Base-by-base conservation (phyloP, 2,113 vertebrate genomes). In the Pteruthius melanotis region DNA sequence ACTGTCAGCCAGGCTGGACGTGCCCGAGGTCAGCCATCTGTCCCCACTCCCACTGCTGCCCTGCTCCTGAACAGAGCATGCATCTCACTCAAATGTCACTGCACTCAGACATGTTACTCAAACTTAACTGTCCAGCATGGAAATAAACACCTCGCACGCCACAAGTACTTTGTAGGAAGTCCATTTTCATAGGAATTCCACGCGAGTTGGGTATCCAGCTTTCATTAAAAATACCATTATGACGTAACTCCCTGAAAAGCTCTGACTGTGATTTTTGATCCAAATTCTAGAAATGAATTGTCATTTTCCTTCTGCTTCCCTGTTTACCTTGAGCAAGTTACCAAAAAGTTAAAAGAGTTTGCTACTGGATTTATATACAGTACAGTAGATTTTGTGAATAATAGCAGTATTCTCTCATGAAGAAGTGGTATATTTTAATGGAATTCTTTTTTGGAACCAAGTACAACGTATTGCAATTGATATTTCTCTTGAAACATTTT, bases 391-490 rank as follows among this genome's bases (percentile, higher is more conserved):
- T 95, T 97, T 97, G 94, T 96, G 95, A 96, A 95, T 96, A 93
- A 94, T 90, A 93, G 93, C 91, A 95, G 95, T 96, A 97, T 96
- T 96, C 95, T 96, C 91, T 94, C 95, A 94, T 91, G 87, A 94
- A 96, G 76, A 97, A 95, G 91, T 95, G 93, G 87, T 96, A 87
- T 96, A 97, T 96, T 97, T 95, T 96, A 95, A 97, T 93, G 94
- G 78, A 91, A 93, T 97, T 95, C 89, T 95, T 93, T 96, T 97
- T 93, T 94, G 94, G 95, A 97, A 95, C 95, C 93, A 97, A 97
- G 96, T 97, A 94, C 89, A 87, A 90, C 35, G 7, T 95, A 94
- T 78, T 96, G 79, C 87, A 80, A 92, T 93, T 92, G 95, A 78
- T 95, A 96, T 74, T 94, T 89, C 95, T 94, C 93, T 88, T 92